Evolutionary conservation across 2,797 vertebrate species (phyloP).

Genomic region (Chelidonichthys spinosus): DNA sequence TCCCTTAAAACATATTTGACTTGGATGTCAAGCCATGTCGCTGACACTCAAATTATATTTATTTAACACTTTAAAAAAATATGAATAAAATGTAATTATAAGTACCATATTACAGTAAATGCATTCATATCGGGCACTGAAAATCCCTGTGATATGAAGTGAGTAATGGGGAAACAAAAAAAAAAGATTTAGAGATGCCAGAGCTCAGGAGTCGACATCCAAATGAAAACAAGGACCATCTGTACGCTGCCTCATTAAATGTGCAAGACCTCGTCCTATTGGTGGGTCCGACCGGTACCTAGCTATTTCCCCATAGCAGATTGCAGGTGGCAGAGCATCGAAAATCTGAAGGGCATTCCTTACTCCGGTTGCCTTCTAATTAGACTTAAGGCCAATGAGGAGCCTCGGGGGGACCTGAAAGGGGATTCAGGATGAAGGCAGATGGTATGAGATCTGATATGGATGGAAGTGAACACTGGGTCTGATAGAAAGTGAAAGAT

Average conservation of each 20-base stretch:
- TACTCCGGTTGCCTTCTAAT: slow-evolving; percentile 70
- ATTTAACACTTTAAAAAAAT: slow-evolving; percentile 16
- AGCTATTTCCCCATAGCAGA: slow-evolving; percentile 58
- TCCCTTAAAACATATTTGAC: background rate
- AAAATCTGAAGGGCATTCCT: slow-evolving; percentile 56
- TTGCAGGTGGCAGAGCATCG: slow-evolving; percentile 66
- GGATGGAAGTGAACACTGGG: slow-evolving; percentile 33
- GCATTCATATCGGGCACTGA: background rate
- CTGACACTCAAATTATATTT: no score
- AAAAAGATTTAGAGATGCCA: slow-evolving; percentile 14
- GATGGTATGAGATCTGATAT: slow-evolving; percentile 50
- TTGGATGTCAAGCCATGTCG: background rate
- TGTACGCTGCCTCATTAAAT: slow-evolving; percentile 69
- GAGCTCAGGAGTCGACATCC: slow-evolving; percentile 20
- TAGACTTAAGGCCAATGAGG: slow-evolving; percentile 54
- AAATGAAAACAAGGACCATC: slow-evolving; percentile 63
- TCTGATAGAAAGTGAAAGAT: slow-evolving; percentile 36
- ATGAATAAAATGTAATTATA: background rate
- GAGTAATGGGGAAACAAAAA: background rate
- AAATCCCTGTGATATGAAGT: background rate
- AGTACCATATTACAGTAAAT: background rate
- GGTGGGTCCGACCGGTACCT: slow-evolving; percentile 47
- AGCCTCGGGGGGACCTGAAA: slow-evolving; percentile 46
- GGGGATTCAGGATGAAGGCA: slow-evolving; percentile 58
- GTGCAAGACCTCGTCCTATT: slow-evolving; percentile 53